These are phyloP conservation scores for Xyrauchen texanus DNA, from an alignment of 2,113 vertebrate species.

Conservation along the genomic window DNA sequence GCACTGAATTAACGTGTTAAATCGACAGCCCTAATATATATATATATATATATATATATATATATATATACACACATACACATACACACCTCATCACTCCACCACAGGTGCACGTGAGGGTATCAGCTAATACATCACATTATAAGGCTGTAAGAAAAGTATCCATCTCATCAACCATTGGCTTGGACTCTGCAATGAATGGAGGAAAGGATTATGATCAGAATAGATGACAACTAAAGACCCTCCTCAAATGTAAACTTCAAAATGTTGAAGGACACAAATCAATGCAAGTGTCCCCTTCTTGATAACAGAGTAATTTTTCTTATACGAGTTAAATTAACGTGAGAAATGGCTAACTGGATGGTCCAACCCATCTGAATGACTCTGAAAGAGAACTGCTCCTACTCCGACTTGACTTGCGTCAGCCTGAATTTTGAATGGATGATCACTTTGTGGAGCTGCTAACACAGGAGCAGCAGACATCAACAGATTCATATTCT, in stretches of 20 bases:
- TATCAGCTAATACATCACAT: background rate
- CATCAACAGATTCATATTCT: too few relatives aligned
- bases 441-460: background rate
- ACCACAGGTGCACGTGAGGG: too few relatives aligned
- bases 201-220: constrained; percentile 14
- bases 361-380: background rate
- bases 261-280: constrained; percentile 5
- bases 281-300: constrained; percentile 2
- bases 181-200: background rate
- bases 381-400: background rate
- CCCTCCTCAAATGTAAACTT: background rate
- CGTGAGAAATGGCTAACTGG: constrained; percentile 20
- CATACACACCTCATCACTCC: too few relatives aligned
- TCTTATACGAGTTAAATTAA: background rate
- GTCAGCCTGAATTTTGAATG: background rate
- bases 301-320: constrained; percentile 10
- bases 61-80: too few relatives aligned
- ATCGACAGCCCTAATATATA: too few relatives aligned
- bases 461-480: background rate
- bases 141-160: background rate
- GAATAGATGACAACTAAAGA: background rate
- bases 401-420: background rate
- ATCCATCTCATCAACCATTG: background rate
- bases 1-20: too few relatives aligned
- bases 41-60: too few relatives aligned